Base-by-base conservation (phyloP, 2,797 vertebrate genomes). In the Enteromius trimaculatus region DNA sequence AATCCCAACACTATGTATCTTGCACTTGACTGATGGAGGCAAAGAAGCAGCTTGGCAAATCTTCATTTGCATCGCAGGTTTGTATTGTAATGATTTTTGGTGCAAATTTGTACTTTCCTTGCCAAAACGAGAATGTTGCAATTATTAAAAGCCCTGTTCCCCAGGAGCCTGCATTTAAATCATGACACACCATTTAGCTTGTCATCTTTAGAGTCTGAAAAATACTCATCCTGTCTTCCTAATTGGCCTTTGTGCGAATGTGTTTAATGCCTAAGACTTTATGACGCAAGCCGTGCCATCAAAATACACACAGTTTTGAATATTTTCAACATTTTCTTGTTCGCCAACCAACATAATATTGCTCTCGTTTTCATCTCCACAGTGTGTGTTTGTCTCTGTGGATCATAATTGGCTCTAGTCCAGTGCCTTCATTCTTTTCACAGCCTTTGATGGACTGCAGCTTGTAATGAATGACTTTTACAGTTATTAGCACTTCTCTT, bases 401-500 rank as follows among this genome's bases (percentile, higher is more conserved):
- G 74, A 81, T 68, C 49, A 71, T 85, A 87, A 84, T 76, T 76
- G 86, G 81, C 84, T 81, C 47, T 84, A n/a, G 31, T 87, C 81
- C 78, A 83, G 29, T 37, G 31, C 44, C 53, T 85, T 74, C 58
- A 71, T 85, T 81, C 65, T 82, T 80, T 85, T 76, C 53, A 47
- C 58, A 78, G 84, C 39, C 29, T 85, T 72, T 79, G 80, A 79
- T 65, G 53, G 84, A 79, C 70, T 74, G 92, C 90, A 92, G 90
- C 91, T 93, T 93, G 92, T 93, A 92, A 93, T 95, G 92, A 92
- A 92, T 92, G 87, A 90, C 89, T 93, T 93, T 93, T 92, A 91
- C 90, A 91, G 89, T 91, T 89, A 93, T 92, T 93, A 90, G 88
- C 88, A 91, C 88, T 87, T 68, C 86, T 65, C 68, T 79, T 77